Evolutionary conservation across 92 coral and sea anemone genomes (phyloP), one percentile per base, ranked within the genome.

Genomic region (Palythoa caribaeorum): DNA sequence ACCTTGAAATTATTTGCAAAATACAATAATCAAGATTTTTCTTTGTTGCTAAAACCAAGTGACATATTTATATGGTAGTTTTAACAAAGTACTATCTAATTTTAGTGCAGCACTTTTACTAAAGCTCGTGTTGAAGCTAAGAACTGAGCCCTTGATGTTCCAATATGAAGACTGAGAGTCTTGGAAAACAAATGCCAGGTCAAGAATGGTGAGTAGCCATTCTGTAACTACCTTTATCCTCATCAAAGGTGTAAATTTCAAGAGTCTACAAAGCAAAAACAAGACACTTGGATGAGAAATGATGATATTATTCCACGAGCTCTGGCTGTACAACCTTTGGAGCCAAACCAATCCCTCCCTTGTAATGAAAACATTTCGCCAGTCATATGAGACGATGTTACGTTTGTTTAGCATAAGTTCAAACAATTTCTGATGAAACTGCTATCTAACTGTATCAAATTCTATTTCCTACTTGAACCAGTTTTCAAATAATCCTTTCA

Each of bases 251-350:
- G 86, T 81, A 44, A 81, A 44, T 81, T 81, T 81, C 86, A 81
- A 81, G 86, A 77, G 83, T 91, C 93, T 91, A 91, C 89, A 91
- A 91, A 91, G 87, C 93, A 91, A 91, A 85, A 91, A 91, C 71
- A 91, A 91, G 91, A 91, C 76, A 91, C 68, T 87, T 89, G 93
- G 93, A 87, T 91, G 91, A 91, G 90, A 91, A 65, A 75, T 76
- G 65, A 68, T 77, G 88, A 80, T 86, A 57, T 16, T 28, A 65
- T 16, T 81, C 48, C 44, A 59, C 40, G 38, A 16, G 68, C 47
- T 79, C 55, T 79, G 73, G 40, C 13, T 54, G 57, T n/a, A 79
- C 9, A 14, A 11, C 1, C 44, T 68, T 28, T 63, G 70, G 35
- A 63, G 8, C 86, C 7, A 20, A 65, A 66, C 38, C 15, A 12